Evolutionary conservation across 2,797 vertebrate species (phyloP).

Genomic region (Gymnothorax javanicus): DNA sequence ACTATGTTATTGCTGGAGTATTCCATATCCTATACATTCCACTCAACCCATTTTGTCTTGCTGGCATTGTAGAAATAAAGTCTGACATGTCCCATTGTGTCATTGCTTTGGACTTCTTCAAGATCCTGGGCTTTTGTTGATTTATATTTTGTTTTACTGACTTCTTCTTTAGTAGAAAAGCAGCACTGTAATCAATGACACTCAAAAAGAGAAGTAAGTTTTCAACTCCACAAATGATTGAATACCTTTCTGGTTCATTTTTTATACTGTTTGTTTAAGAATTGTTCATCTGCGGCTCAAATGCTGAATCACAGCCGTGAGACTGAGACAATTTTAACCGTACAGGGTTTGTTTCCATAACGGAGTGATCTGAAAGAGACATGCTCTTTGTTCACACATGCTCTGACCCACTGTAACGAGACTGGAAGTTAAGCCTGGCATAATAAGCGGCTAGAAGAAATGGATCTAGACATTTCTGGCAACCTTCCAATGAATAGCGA

Average conservation of each 20-base stretch:
- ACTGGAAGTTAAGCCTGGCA: constrained; percentile 2
- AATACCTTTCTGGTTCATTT: background rate
- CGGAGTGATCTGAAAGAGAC: background rate
- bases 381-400: background rate
- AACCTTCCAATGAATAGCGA: background rate
- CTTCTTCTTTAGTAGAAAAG: background rate
- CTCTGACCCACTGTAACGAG: background rate
- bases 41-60: background rate
- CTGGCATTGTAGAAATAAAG: no score
- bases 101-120: no score
- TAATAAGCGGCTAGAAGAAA: constrained; percentile 4
- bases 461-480: background rate
- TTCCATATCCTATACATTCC: background rate
- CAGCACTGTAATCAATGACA: background rate
- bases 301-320: background rate
- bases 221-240: background rate
- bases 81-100: no score
- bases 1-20: no score
- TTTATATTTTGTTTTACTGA: no score
- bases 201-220: background rate
- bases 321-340: background rate
- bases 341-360: background rate
- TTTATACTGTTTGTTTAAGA: no score
- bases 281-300: no score
- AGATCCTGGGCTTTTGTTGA: no score